Conservation (phyloP, 2,113 vertebrate species). For the Sylvicapra grimmia region DNA sequence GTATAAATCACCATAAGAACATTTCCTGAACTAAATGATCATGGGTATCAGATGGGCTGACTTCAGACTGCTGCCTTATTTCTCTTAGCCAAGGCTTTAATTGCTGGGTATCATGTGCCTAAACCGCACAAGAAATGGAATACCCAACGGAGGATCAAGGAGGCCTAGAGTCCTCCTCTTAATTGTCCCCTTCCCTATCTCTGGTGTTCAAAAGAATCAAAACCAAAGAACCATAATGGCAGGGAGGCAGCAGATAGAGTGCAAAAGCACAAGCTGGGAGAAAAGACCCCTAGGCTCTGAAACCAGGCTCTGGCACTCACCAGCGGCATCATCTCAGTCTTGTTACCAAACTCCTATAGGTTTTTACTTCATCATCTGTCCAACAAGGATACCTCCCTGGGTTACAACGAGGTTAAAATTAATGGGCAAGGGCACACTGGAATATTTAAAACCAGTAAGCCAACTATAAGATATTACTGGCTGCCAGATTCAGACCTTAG, state of each 20-base stretch:
- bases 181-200: slow-evolving; percentile 40
- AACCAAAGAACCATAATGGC: neutral
- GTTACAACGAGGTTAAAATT: neutral
- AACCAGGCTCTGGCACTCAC: neutral
- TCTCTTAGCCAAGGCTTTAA: slow-evolving; percentile 40
- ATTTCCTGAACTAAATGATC: slow-evolving; percentile 19
- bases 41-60: slow-evolving; percentile 3
- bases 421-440: neutral
- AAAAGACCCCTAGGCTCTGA: neutral
- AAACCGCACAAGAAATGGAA: slow-evolving; percentile 59
- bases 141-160: slow-evolving; percentile 26
- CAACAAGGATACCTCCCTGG: neutral
- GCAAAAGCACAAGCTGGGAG: neutral
- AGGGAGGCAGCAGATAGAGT: neutral
- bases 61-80: neutral
- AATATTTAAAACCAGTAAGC: neutral
- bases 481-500: neutral
- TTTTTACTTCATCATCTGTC: neutral
- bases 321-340: neutral
- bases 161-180: slow-evolving; percentile 36
- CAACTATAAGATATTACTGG: neutral
- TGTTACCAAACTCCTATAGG: neutral
- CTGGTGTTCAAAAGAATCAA: neutral
- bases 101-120: slow-evolving; percentile 44
- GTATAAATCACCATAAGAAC: slow-evolving; percentile 46